Evolutionary conservation across 2,888 invertebrate species (phyloP), one percentile per base, ranked within the genome.

Genomic region (Camponotus fellah): DNA sequence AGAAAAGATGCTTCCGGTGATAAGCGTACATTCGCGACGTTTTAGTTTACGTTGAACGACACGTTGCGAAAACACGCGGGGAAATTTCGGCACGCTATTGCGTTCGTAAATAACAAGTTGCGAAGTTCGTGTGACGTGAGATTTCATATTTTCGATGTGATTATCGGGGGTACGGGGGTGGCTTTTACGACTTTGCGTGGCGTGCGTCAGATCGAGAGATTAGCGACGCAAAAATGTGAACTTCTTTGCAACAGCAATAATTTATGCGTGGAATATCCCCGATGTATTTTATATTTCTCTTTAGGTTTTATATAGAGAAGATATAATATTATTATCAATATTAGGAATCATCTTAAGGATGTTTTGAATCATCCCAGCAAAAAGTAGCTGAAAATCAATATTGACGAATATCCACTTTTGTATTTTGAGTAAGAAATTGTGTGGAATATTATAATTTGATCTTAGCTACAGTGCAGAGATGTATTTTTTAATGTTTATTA

Each of bases 71-170:
- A 26, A 26, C 26, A 26, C 8, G 21, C 34, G 14, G 34, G 60
- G 43, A 21, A 46, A 79, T 71, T 58, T 71, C 43, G 68, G 14
- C 77, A 21, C 43, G 72, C 49, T 17, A 69, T 69, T 49, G 49
- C 32, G 49, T 32, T 60, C 46, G 34, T 79, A 37, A 71, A 46
- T 12, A n/a, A n/a, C 32, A 21, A 10, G 10, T 43, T 37, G 32
- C 46, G 17, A 71, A 12, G 6, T n/a, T 71, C 26, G 32, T 43
- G 49, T 32, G 69, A 32, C 56, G 10, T 71, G 40, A 60, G 58
- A 60, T 58, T 60, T 71, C 17, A 53, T 53, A 72, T 46, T 80
- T 72, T 46, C 26, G 32, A 34, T 40, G 53, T 34, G 21, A 71
- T 58, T 58, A 34, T 53, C 43, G 14, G 26, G 26, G 26, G 56